Evolutionary conservation across 2,888 invertebrate species (phyloP), one percentile per base, ranked within the genome.

Genomic region (Petrolisthes cinctipes): DNA sequence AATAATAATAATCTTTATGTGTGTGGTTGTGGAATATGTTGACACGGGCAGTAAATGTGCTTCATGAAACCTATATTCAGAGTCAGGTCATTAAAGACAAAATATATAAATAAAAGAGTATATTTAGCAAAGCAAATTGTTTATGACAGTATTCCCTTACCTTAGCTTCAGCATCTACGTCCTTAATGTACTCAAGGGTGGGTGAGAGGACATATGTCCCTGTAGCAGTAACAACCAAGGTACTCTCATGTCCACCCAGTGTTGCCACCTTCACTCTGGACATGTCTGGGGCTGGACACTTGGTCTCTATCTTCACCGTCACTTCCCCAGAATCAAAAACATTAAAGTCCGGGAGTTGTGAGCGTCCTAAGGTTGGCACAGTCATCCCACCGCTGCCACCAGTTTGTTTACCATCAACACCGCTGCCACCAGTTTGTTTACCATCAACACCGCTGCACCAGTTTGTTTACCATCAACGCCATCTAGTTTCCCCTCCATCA

Each of bases 81-180:
- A n/a, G n/a, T n/a, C n/a, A n/a, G n/a, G n/a, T n/a, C n/a, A n/a
- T n/a, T n/a, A n/a, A n/a, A n/a, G n/a, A n/a, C n/a, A n/a, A n/a
- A 37, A 37, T 37, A 37, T 37, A 37, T 37, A 37, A 37, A 37
- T 37, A 37, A 37, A 37, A 37, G 37, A 37, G 37, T 37, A 37
- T 37, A 2, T 37, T 37, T 37, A 37, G 37, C 37, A 1, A 37
- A 37, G 37, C 2, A 37, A 53, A 17, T 23, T 11, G 17, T 20
- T 7, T n/a, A 81, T 7, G 9, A n/a, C 23, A 9, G 11, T 23
- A 6, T 6, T 17, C 6, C 20, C 90, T 78, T 17, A 90, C 90
- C 88, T 90, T 90, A 6, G 90, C 88, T 20, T 90, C 90, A 5
- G 88, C 90, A 68, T 90, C 90, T 14, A 83, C 82, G 53, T 86